Evolutionary conservation across 1,140 invertebrate genomes (phyloP).

Genomic region (Caenorhabditis inopinata): DNA sequence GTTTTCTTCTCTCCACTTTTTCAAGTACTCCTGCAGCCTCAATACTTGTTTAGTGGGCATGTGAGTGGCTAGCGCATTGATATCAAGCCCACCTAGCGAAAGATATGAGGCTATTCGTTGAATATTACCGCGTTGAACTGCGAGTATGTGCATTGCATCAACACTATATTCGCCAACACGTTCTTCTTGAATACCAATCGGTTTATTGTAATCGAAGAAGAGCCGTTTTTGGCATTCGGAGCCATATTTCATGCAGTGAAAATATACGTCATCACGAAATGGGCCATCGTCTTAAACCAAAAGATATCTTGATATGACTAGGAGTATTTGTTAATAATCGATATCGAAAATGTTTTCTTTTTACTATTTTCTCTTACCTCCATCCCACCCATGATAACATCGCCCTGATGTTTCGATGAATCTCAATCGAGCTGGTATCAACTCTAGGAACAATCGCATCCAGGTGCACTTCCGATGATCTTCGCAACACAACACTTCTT

Average conservation of each 20-base stretch:
- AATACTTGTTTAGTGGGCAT: background rate
- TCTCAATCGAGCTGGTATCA: background rate
- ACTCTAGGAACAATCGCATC: background rate
- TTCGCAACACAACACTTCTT: background rate
- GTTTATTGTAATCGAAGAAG: background rate
- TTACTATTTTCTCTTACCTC: background rate
- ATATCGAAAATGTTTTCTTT: background rate
- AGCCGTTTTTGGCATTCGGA: slow-evolving; percentile 4
- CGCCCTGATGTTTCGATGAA: background rate
- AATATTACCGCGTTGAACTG: slow-evolving; percentile 1
- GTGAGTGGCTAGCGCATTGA: background rate
- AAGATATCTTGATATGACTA: no score
- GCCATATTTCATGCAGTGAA: slow-evolving; percentile 19
- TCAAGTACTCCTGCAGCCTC: background rate
- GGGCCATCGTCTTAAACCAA: background rate
- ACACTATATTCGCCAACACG: background rate
- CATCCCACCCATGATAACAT: background rate
- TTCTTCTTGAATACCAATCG: background rate
- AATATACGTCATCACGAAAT: background rate
- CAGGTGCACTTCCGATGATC: background rate
- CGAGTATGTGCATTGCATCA: background rate
- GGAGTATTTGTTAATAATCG: no score
- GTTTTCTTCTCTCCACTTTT: background rate
- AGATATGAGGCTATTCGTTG: background rate
- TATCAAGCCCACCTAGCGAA: background rate